Conservation (phyloP, 35 echinoderm and acorn worm genomes). For the Hemicentrotus pulcherrimus region DNA sequence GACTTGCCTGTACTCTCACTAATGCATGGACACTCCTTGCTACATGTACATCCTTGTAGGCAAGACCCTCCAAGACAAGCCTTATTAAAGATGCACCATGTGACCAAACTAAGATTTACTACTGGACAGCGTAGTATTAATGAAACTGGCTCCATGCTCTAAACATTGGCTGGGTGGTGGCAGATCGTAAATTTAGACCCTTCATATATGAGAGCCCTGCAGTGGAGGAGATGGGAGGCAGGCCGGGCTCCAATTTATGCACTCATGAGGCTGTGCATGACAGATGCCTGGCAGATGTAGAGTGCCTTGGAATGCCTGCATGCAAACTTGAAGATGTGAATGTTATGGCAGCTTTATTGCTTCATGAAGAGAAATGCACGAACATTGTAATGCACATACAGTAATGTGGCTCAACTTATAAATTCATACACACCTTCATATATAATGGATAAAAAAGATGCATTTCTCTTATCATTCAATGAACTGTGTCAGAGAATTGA, state of each 20-base stretch:
- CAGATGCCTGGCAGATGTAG: not conserved
- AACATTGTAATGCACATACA: too few species aligned
- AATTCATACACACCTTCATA: too few species aligned
- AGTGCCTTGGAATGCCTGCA: not conserved
- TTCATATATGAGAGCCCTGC: not conserved
- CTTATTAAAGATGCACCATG: constrained; percentile 10
- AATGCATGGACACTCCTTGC: not conserved
- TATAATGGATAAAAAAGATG: too few species aligned
- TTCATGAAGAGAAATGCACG: too few species aligned
- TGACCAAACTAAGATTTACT: constrained; percentile 3
- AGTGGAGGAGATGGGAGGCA: not conserved
- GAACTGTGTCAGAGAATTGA: too few species aligned
- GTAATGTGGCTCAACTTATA: too few species aligned
- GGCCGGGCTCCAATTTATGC: not conserved
- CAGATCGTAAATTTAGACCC: not conserved
- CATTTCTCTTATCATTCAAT: too few species aligned
- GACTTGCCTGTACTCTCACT: not conserved
- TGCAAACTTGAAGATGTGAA: not conserved
- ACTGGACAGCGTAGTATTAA: not conserved
- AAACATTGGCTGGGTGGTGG: not conserved
- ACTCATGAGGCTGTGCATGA: not conserved
- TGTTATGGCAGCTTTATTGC: not conserved
- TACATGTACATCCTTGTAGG: not conserved
- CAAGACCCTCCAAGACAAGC: not conserved
- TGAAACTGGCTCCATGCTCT: not conserved